phyloP scores from a whole-genome alignment of 2,888 invertebrate genomes.

The Cotesia congregata region DNA sequence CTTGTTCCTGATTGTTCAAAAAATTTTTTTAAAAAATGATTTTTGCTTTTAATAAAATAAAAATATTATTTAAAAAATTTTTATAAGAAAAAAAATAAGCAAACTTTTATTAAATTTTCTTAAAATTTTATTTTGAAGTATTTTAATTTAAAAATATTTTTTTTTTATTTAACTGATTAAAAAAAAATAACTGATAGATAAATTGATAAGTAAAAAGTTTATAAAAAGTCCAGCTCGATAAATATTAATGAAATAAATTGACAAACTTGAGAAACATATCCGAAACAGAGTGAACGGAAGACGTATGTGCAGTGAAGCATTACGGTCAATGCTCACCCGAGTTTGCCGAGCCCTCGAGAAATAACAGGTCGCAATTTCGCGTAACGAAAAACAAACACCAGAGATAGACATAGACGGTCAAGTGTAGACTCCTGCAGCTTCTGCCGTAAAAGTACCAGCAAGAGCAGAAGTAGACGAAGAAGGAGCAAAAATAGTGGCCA shows the following conservation, averaged over 20 bases:
- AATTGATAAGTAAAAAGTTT: neutral
- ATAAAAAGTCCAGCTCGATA: neutral
- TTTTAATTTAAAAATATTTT: no score
- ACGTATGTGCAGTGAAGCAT: constrained; percentile 44
- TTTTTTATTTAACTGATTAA: neutral
- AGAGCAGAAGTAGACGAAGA: neutral
- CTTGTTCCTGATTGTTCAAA: no score
- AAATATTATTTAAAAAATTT: no score
- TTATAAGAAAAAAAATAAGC: no score
- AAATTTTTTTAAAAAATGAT: no score
- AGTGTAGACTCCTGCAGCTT: constrained; percentile 16
- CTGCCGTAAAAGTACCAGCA: neutral
- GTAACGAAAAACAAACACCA: constrained; percentile 64
- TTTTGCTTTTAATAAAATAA: no score
- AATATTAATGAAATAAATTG: neutral
- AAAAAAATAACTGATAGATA: neutral
- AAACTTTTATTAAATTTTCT: no score
- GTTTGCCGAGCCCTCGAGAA: constrained; percentile 61
- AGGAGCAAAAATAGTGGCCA: neutral
- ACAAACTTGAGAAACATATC: neutral
- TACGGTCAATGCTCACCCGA: constrained; percentile 58
- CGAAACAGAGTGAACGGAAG: neutral
- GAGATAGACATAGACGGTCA: constrained; percentile 49
- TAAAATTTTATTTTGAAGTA: no score
- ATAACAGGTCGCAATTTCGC: constrained; percentile 58